These are phyloP conservation scores for Smittia sp. DNA, from an alignment of 2,888 invertebrate genomes.

Conservation along the genomic window DNA sequence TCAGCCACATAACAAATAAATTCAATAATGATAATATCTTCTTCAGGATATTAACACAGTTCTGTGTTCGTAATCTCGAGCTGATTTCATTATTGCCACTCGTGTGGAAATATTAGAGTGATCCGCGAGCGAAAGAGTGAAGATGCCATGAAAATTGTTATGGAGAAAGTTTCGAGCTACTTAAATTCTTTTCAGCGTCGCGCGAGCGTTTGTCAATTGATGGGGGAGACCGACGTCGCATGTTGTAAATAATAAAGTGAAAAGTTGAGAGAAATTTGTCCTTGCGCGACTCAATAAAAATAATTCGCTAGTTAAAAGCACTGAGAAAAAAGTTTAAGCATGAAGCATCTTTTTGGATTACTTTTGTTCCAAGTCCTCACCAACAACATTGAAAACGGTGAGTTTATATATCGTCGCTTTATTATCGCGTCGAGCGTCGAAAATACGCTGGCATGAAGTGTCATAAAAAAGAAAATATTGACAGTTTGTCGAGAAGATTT, in stretches of 20 bases:
- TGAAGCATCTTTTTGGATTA: slow-evolving; percentile 41
- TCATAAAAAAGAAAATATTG: slow-evolving; percentile 4
- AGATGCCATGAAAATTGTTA: slow-evolving; percentile 6
- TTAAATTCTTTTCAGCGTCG: background rate
- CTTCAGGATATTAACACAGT: background rate
- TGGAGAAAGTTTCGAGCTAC: background rate
- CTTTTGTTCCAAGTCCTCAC: slow-evolving; percentile 33
- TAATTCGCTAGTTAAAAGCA: slow-evolving; percentile 4
- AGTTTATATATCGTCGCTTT: slow-evolving; percentile 13
- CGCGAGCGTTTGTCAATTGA: background rate
- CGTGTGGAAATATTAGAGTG: background rate
- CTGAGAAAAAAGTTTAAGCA: slow-evolving; percentile 15
- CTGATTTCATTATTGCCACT: slow-evolving; percentile 1
- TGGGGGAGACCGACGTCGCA: slow-evolving; percentile 6
- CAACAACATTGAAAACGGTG: slow-evolving; percentile 38
- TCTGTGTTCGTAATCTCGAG: slow-evolving; percentile 10
- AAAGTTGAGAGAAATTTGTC: slow-evolving; percentile 8
- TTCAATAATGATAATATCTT: slow-evolving; percentile 38
- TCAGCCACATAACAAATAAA: slow-evolving; percentile 31
- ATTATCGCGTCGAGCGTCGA: background rate
- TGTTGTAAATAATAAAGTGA: slow-evolving; percentile 35
- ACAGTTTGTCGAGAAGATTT: slow-evolving; percentile 10
- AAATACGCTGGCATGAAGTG: background rate
- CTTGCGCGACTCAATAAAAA: slow-evolving; percentile 7
- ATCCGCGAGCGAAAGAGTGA: slow-evolving; percentile 3